Conservation (phyloP, 2,113 vertebrate genomes). For the Porphyrio hochstetteri region DNA sequence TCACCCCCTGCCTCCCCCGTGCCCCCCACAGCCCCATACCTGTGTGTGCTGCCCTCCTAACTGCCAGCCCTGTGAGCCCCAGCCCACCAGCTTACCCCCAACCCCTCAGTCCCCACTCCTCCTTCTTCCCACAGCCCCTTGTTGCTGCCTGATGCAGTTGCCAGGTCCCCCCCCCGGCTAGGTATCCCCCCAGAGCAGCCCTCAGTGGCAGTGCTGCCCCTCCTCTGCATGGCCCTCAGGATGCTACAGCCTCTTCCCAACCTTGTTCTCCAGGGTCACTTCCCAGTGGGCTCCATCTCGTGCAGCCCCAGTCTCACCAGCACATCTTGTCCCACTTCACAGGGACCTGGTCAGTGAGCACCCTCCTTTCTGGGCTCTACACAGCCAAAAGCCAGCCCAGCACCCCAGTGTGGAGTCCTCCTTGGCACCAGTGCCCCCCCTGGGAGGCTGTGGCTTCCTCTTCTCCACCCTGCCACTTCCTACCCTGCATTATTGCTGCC, state of each 20-base stretch:
- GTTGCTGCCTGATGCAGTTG: neutral
- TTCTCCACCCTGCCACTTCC: neutral
- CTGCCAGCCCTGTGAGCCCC: neutral
- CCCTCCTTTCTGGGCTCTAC: neutral
- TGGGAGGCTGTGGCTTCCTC: neutral
- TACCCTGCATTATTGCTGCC: neutral
- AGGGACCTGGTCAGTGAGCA: neutral
- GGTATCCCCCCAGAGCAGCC: neutral
- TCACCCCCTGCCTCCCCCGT: neutral
- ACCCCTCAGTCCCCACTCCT: neutral
- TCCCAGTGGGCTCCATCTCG: rapidly evolving
- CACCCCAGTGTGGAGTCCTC: neutral
- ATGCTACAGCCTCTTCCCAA: neutral
- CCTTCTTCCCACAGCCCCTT: neutral
- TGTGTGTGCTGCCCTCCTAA: neutral
- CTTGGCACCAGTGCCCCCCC: neutral
- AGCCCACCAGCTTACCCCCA: neutral
- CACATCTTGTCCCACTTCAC: neutral
- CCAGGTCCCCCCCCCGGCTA: neutral
- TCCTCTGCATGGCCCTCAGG: neutral
- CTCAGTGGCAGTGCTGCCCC: neutral
- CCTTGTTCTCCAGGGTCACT: neutral
- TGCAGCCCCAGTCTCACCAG: neutral
- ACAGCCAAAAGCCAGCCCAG: neutral
- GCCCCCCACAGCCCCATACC: neutral